Evolutionary conservation across 2,888 invertebrate species (phyloP), one percentile per base, ranked within the genome.

Genomic region (Augiades crinisus): DNA sequence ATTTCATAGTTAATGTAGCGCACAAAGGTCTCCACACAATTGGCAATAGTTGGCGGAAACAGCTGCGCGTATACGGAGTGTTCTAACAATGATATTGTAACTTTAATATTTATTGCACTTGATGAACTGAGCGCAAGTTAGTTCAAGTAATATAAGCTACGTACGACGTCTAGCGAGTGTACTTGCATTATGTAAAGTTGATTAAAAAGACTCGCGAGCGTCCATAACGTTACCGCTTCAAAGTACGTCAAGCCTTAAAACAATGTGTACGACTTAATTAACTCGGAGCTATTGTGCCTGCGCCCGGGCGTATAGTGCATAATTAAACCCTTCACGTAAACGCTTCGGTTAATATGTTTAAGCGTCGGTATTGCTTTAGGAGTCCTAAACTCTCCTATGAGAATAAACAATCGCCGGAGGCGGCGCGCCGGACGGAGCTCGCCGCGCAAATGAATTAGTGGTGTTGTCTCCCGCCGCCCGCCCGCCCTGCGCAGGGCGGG

Each of bases 61-160:
- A 76, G 78, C 79, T 77, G 81, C 73, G 71, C 65, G 70, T 68
- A 64, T 64, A 73, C 71, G 65, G 72, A 70, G 70, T 75, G 75
- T 73, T 78, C 75, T 73, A 81, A 86, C 86, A 87, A 88, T 83
- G 83, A 83, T 83, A 82, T 78, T 78, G 81, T 80, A 80, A 79
- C 79, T 86, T 85, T 83, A 88, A 88, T 86, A 88, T 88, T 87
- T 86, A 88, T 88, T 80, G 80, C 81, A 81, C 79, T 84, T 81
- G 78, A 87, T 83, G 81, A 81, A 83, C 78, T 78, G 65, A 51
- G 64, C 65, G 70, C 73, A 67, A 75, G 68, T 76, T 72, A 66
- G 70, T 69, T 68, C 68, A 66, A 65, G 66, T 67, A 65, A 60
- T 62, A 62, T 67, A 61, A 64, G 65, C 63, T 61, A 60, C 63